These are phyloP conservation scores for Aphrophora alni DNA, from an alignment of 2,888 invertebrate genomes.

Conservation along the genomic window DNA sequence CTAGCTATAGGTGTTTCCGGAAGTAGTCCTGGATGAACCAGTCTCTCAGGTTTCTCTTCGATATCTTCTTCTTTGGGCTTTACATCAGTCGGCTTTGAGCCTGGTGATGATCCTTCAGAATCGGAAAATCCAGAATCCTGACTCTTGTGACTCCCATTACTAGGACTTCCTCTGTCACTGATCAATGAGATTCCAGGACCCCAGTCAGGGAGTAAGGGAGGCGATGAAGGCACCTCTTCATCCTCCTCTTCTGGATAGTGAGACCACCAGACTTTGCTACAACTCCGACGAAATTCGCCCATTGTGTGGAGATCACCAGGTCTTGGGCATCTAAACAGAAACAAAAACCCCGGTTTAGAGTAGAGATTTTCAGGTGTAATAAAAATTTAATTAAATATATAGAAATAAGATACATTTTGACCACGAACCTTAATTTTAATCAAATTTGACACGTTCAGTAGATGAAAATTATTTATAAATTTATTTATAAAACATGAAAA, in stretches of 20 bases:
- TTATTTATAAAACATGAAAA: too few relatives aligned
- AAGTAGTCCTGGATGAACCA: slow-evolving; percentile 17
- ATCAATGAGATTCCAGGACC: slow-evolving; percentile 61
- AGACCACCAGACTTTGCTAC: slow-evolving; percentile 74
- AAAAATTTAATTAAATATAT: too few relatives aligned
- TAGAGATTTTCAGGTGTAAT: too few relatives aligned
- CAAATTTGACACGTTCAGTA: too few relatives aligned
- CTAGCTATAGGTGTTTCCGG: slow-evolving; percentile 20
- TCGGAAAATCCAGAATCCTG: slow-evolving; percentile 85
- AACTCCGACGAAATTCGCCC: slow-evolving; percentile 71
- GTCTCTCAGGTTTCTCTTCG: neutral
- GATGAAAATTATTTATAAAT: too few relatives aligned
- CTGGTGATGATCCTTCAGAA: slow-evolving; percentile 64
- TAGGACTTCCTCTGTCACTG: slow-evolving; percentile 59
- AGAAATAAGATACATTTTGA: too few relatives aligned
- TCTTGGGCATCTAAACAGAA: neutral
- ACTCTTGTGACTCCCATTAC: slow-evolving; percentile 68
- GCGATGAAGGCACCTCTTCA: slow-evolving; percentile 46
- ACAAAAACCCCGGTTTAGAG: too few relatives aligned
- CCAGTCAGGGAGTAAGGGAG: slow-evolving; percentile 53
- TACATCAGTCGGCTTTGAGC: slow-evolving; percentile 53
- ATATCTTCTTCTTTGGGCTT: neutral
- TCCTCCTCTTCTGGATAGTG: slow-evolving; percentile 55
- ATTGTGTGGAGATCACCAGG: slow-evolving; percentile 54
- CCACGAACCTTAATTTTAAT: too few relatives aligned